Base-by-base conservation (phyloP, 2,113 vertebrate species). In the Candoia aspera region DNA sequence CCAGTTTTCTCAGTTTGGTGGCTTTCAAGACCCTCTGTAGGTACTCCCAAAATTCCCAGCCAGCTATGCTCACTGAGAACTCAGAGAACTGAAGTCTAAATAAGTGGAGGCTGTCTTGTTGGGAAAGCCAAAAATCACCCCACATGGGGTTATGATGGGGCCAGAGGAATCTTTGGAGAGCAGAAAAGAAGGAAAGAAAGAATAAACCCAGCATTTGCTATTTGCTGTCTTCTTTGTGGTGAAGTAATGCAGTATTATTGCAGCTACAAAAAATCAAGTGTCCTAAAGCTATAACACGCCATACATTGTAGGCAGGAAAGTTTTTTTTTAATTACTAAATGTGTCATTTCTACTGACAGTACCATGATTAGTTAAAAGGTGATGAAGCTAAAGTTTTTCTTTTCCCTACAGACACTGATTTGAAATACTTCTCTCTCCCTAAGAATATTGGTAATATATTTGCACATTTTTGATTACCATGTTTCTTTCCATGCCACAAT, bases 381-480 rank as follows among this genome's bases (percentile, higher is more conserved):
- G 9, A 73, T 55, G 87, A 93, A 95, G 94, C 86, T 84, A 49
- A 86, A 68, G 8, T 46, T 89, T 79, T 0, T n/a, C 5, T 37
- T 93, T 10, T 26, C n/a, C n/a, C n/a, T 24, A 21, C 23, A 84
- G n/a, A 13, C 84, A 59, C 29, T 87, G 88, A 49, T 92, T 91
- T 92, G 29, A 83, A 90, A 89, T 83, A 12, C 86, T 84, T 93
- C 93, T 8, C 19, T 64, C 19, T 21, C 86, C 86, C 24, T 79
- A n/a, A 89, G 37, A 54, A 0, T 92, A 68, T 90, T 60, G 92
- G 49, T 91, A 87, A 94, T 92, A 19, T 37, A 92, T 62, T 84
- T 87, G 92, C 26, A 42, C 5, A 19, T 93, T 95, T 90, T 95
- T 95, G 37, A 60, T 89, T 73, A 93, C 46, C 6, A 17, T 17